Evolutionary conservation across 1,140 invertebrate genomes (phyloP), one percentile per base, ranked within the genome.

Genomic region (Brevipalpus yothersi): DNA sequence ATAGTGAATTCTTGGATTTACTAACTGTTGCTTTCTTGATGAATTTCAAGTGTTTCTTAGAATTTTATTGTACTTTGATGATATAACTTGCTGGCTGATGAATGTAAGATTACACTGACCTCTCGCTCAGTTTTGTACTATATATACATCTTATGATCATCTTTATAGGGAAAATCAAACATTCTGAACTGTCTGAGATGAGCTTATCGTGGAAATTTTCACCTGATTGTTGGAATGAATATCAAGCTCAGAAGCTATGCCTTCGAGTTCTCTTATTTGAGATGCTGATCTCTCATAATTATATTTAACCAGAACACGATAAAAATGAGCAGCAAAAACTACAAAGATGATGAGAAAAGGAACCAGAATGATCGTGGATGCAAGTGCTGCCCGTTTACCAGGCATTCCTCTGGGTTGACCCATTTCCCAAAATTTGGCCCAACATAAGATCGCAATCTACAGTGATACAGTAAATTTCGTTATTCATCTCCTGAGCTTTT

Each of bases 281-380:
- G n/a, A 19, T 10, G 49, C 49, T 17, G 49, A 51, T 51, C 49
- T 31, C 39, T 55, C 53, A 55, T 41, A 55, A 40, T 55, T 55
- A 10, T 55, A 41, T 5, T 31, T 15, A 55, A 31, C 21, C 11
- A 57, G 23, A 10, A 21, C 11, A 42, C 83, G 79, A 70, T 96
- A 95, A 72, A 96, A 95, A 70, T 92, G 84, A 64, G 91, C 78
- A 7, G 89, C 87, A 72, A 95, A 94, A 1, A 82, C 82, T 51
- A 93, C 71, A 68, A 96, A 94, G 39, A 94, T 75, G 59, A 92
- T 78, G 58, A 92, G 76, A 5, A 92, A 85, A 0, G 90, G 90
- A 67, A 93, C 81, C 9, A 95, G 76, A 2, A 96, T 80, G 2
- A 85, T 80, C 58, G 86, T 65, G n/a, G 64, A 58, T 8, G 62